Evolutionary conservation across 2,113 vertebrate species (phyloP), one percentile per base, ranked within the genome.

Genomic region (Saimiri boliviensis): DNA sequence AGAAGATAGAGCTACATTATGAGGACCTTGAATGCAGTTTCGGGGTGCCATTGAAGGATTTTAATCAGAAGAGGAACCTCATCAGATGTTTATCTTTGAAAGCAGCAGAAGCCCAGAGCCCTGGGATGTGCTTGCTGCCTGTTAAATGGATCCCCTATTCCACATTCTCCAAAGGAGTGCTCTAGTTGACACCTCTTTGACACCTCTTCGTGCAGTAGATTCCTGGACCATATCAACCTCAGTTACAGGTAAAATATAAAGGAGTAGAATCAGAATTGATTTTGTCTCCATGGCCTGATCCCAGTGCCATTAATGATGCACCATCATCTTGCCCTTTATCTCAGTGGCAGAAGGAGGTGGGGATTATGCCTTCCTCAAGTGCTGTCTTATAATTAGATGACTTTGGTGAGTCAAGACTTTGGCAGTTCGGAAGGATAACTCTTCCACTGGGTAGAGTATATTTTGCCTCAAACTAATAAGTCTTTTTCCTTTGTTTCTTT

Each of bases 401-500:
- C 74, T 40, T 58, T 86, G 49, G 45, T 30, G 56, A 87, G 47
- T 71, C 45, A 60, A 85, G 63, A n/a, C 35, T 92, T 80, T 6
- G 70, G 49, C 56, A 95, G 37, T 47, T 66, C 73, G 4, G 5
- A 35, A 96, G 47, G 71, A 35, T 11, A 91, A 13, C 56, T n/a
- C 81, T 90, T 73, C 23, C 1, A 2, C 63, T 54, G 19, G 0
- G 14, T 30, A 21, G 49, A 32, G 12, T 40, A 13, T 60, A 11
- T 60, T 89, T 85, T 80, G 30, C 40, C 40, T 95, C 27, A 32
- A 49, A 14, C 83, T 98, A 81, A 98, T n/a, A 20, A 8, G 16
- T 96, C 19, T 97, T 54, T 94, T 17, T 86, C 89, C 86, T 97
- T 93, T 93, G 8, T 95, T 68, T 97, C 84, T 47, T 81, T 97